Evolutionary conservation across 2,797 vertebrate species (phyloP).

Genomic region (Hirundo rustica): DNA sequence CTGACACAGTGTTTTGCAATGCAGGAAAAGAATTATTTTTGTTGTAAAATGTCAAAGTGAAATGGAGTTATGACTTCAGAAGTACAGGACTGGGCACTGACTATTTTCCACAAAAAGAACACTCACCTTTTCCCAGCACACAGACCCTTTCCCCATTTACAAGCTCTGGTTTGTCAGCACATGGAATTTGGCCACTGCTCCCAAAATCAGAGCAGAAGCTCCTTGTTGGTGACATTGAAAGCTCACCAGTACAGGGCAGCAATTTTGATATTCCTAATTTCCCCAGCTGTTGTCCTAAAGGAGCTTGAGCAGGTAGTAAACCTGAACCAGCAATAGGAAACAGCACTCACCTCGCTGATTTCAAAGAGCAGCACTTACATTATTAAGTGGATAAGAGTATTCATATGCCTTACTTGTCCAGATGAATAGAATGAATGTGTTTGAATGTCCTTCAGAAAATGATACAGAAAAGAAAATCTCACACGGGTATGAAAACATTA

Average conservation of each 20-base stretch:
- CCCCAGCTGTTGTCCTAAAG: background rate
- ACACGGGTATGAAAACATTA: constrained; percentile 7
- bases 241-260: background rate
- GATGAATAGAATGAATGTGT: background rate
- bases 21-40: background rate
- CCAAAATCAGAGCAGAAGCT: background rate
- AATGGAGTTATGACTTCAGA: background rate
- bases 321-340: background rate
- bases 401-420: background rate
- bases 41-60: background rate
- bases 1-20: background rate
- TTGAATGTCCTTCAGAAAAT: background rate
- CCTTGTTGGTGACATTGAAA: background rate
- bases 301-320: background rate
- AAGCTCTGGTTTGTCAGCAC: background rate
- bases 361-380: background rate
- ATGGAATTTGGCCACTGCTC: background rate
- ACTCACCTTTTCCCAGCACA: background rate
- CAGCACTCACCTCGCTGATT: background rate
- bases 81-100: background rate
- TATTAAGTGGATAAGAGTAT: background rate
- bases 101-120: background rate
- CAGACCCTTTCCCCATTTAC: background rate
- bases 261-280: background rate
- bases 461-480: background rate